These are phyloP conservation scores for Pangasius krempfi DNA, from an alignment of 2,797 vertebrate genomes.

Conservation along the genomic window DNA sequence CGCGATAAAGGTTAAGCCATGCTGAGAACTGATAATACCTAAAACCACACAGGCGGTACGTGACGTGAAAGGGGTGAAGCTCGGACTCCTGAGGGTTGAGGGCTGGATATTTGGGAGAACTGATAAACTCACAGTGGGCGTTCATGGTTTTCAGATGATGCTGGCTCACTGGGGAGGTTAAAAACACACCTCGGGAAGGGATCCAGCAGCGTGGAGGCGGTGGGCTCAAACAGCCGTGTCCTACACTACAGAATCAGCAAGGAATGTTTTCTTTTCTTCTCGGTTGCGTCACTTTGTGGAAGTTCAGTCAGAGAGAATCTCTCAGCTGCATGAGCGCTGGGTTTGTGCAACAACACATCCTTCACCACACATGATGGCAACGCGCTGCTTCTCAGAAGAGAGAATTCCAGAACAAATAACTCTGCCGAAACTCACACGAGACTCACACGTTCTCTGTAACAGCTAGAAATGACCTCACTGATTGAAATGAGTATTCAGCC, in stretches of 20 bases:
- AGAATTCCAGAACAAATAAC: slow-evolving; percentile 3
- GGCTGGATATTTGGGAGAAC: background rate
- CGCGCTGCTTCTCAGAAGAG: background rate
- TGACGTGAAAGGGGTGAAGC: background rate
- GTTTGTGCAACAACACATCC: slow-evolving; percentile 10
- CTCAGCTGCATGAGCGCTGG: background rate
- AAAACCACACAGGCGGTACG: too few relatives aligned
- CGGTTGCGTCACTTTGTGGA: background rate
- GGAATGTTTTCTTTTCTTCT: slow-evolving; percentile 22
- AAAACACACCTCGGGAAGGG: slow-evolving; percentile 5
- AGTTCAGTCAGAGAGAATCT: background rate
- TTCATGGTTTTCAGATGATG: background rate
- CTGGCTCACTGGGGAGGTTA: background rate
- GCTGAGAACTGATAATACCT: background rate
- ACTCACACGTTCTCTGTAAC: background rate
- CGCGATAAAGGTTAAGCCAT: background rate
- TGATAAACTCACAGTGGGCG: background rate
- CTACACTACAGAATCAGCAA: background rate
- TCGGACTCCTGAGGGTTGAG: background rate
- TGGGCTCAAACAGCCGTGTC: background rate
- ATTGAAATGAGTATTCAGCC: background rate
- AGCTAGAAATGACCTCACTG: background rate
- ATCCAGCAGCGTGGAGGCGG: background rate
- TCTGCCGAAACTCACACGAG: background rate
- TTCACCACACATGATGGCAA: slow-evolving; percentile 1